Percentiles rank a stretch among this genome's conserved stretches.
Evolutionary conservation across 2,797 vertebrate species (phyloP).

Genomic region (Chloroceryle inda): DNA sequence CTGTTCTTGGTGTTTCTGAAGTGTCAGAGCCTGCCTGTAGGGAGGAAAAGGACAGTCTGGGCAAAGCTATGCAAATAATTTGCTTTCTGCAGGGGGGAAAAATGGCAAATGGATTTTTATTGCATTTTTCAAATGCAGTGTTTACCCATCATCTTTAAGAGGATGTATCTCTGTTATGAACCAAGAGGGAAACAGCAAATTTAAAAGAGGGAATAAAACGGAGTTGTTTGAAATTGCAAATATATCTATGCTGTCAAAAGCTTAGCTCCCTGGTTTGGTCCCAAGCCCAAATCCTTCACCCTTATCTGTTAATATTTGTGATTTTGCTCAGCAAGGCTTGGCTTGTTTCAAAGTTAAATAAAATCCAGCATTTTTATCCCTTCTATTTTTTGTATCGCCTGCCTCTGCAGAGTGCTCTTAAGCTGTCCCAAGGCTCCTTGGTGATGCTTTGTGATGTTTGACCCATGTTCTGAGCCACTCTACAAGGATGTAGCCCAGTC

Average conservation of each 20-base stretch:
- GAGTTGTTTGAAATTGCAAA: background rate
- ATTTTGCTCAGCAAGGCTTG: background rate
- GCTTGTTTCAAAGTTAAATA: background rate
- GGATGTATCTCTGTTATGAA: background rate
- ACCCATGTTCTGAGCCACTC: background rate
- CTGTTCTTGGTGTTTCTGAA: background rate
- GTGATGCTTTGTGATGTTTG: rapidly evolving
- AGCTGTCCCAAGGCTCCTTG: background rate
- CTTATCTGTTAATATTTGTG: background rate
- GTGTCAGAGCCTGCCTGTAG: background rate
- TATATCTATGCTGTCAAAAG: background rate
- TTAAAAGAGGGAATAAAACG: background rate
- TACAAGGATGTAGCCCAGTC: background rate
- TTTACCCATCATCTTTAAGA: background rate
- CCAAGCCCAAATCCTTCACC: background rate
- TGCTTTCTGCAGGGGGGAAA: background rate
- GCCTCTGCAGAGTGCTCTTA: background rate
- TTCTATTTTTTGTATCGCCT: background rate
- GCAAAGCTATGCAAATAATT: background rate
- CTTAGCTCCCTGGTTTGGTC: background rate
- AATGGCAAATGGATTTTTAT: background rate
- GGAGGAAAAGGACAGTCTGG: background rate
- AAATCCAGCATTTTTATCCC: background rate
- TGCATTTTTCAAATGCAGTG: background rate
- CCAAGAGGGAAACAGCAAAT: background rate